Conservation (phyloP, 2,797 vertebrate genomes). For the Eulemur coronatus region DNA sequence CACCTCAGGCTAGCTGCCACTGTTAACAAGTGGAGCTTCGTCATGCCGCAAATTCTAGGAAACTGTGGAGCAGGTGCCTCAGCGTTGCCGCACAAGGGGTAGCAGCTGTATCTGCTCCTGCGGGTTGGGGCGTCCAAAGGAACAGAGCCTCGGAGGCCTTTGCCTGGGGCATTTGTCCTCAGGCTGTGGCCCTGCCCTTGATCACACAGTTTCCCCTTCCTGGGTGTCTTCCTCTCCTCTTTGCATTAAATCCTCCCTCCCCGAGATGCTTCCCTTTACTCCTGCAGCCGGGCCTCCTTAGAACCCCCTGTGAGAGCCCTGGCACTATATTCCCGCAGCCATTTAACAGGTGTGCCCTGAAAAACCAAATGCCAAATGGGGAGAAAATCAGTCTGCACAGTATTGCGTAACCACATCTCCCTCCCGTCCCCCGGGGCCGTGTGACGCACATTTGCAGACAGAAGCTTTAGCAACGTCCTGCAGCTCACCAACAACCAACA, state of each 20-base stretch:
- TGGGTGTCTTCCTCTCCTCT: background rate
- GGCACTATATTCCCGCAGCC: background rate
- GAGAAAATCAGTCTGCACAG: no score
- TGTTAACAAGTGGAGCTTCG: background rate
- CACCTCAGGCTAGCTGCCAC: background rate
- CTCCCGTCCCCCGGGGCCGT: background rate
- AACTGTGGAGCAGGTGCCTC: background rate
- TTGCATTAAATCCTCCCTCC: background rate
- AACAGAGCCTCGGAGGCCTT: no score
- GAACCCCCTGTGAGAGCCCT: background rate
- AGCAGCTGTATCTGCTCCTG: background rate
- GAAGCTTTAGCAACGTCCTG: background rate
- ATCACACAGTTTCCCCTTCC: background rate
- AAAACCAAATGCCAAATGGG: background rate
- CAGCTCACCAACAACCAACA: background rate
- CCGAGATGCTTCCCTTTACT: background rate
- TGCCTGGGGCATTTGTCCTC: rapidly evolving
- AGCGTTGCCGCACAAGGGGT: background rate
- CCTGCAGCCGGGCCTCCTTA: background rate
- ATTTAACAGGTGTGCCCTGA: background rate
- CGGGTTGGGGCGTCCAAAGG: background rate
- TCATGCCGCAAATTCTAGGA: rapidly evolving
- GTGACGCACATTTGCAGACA: background rate
- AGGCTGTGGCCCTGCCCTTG: background rate
- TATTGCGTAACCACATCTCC: rapidly evolving